Evolutionary conservation across 2,113 vertebrate genomes (phyloP), one percentile per base, ranked within the genome.

Genomic region (Lophius piscatorius): DNA sequence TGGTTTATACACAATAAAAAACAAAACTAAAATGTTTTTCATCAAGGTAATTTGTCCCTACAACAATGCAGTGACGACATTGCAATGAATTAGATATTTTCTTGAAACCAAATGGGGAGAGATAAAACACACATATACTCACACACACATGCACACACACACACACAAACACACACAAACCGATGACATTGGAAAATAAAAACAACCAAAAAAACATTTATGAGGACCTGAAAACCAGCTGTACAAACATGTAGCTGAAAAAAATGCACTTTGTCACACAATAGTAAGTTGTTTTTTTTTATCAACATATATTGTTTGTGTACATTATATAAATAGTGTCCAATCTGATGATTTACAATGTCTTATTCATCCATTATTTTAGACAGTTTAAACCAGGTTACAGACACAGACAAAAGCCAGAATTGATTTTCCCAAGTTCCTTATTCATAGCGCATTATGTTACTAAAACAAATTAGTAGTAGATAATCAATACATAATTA

Each of bases 401-500:
- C 2, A 26, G 17, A 67, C 47, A 60, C 26, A 54, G 18, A 57
- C 54, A 69, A 20, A 58, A 44, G 22, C 39, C 11, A 59, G 16
- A 73, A 21, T 12, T 47, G 14, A 39, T 46, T 3, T 13, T 35
- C 8, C 16, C 6, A 62, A 9, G 3, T 31, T 56, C 47, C 57
- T 26, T 20, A 56, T 54, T 47, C 18, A 47, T 29, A 74, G 56
- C 74, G 55, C 73, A 78, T 61, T 31, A 49, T 41, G 41, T 42
- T 9, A 39, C 16, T 31, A 31, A 31, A 29, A 52, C 17, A 39
- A 44, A 26, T 31, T n/a, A 33, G 22, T 33, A 10, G 29, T 10
- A 31, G 29, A 31, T 31, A 31, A 31, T 31, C 11, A 3, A 5
- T 10, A 23, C 10, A 50, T 26, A 28, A 58, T 28, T 22, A 4